phyloP scores from a whole-genome alignment of 2,797 vertebrate species.

The Neosilurus hyrtlii region DNA sequence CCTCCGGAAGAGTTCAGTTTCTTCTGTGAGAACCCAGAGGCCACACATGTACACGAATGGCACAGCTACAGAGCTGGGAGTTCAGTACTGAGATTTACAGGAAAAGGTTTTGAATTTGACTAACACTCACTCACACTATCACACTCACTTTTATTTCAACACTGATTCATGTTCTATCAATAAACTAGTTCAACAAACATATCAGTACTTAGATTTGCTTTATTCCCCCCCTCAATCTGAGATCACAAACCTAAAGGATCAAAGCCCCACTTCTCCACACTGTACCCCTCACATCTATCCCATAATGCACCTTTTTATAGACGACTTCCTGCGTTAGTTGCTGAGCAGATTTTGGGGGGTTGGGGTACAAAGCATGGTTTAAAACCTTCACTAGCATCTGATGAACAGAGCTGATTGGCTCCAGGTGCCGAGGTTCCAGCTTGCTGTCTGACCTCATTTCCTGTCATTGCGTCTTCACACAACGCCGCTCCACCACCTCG shows the following conservation, averaged over 20 bases:
- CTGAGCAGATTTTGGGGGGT: constrained; percentile 6
- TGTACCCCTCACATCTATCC: constrained; percentile 22
- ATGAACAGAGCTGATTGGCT: constrained; percentile 51
- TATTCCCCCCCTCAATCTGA: constrained; percentile 7
- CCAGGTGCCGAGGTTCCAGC: constrained; percentile 52
- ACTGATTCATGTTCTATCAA: background rate
- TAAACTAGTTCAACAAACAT: background rate
- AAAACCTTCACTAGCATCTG: constrained; percentile 46
- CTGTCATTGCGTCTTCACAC: constrained; percentile 48
- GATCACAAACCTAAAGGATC: background rate
- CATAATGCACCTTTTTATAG: constrained; percentile 38
- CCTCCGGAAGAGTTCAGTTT: constrained; percentile 12
- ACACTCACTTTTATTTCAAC: background rate
- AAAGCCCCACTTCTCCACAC: constrained; percentile 2
- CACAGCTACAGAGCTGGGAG: background rate
- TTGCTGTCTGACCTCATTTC: constrained; percentile 55
- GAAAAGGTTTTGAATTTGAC: constrained; percentile 4
- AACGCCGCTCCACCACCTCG: constrained; percentile 38
- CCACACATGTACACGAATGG: constrained; percentile 1
- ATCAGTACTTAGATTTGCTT: background rate
- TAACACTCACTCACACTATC: background rate
- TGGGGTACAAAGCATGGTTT: constrained; percentile 5
- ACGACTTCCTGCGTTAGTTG: constrained; percentile 31
- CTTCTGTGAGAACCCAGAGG: constrained; percentile 15
- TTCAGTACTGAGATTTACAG: background rate